A percentile compares a stretch with the other conserved stretches of the same genome.
Evolutionary conservation across 1,140 invertebrate genomes (phyloP).

Genomic region (Akabosia matsudoensis): DNA sequence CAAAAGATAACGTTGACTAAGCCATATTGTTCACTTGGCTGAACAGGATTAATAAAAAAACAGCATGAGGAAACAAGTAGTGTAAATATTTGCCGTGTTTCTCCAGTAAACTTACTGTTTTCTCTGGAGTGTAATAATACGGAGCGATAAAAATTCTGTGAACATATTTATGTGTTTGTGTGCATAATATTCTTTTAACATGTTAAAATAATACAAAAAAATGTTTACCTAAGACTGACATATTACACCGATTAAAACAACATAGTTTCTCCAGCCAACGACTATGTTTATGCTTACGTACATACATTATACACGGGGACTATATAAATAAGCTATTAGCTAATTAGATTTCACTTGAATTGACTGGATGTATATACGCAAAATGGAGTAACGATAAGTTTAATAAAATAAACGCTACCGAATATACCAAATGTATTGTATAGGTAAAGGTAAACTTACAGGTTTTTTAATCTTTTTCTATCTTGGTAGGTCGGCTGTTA

Average conservation of each 20-base stretch:
- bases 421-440: neutral
- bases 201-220: neutral
- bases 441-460: conserved; percentile 10
- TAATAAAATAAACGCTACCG: neutral
- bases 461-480: neutral
- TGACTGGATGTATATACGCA: neutral
- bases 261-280: too few relatives aligned
- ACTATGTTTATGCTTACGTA: neutral
- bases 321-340: conserved; percentile 10
- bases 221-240: too few relatives aligned
- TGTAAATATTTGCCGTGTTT: neutral
- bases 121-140: neutral
- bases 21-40: neutral
- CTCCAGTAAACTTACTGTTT: neutral
- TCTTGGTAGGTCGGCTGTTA: neutral
- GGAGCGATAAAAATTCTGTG: too few relatives aligned
- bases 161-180: too few relatives aligned
- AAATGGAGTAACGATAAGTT: neutral
- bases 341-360: conserved; percentile 1
- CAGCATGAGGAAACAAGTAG: neutral
- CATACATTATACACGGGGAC: neutral
- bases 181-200: too few relatives aligned
- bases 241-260: too few relatives aligned
- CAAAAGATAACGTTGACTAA: neutral
- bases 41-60: neutral